These are phyloP conservation scores for Odontomyia ornata DNA, from an alignment of 2,888 invertebrate species.

Conservation along the genomic window DNA sequence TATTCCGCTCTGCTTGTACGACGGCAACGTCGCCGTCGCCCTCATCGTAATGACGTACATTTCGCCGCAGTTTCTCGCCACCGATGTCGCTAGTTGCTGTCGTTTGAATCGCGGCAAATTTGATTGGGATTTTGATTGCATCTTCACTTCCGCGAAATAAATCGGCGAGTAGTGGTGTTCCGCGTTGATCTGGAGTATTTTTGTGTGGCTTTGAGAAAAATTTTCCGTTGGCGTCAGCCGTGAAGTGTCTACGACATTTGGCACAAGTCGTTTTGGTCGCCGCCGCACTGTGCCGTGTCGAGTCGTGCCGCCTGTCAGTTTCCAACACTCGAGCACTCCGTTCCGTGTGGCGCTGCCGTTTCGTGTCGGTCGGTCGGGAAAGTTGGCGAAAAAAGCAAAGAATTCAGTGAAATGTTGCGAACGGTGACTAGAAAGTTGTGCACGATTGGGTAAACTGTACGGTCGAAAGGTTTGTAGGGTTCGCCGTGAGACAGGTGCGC, in stretches of 20 bases:
- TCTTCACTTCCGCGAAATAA: background rate
- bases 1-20: background rate
- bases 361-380: background rate
- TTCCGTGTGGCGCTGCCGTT: constrained; percentile 19
- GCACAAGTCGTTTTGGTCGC: background rate
- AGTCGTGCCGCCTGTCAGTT: constrained; percentile 27
- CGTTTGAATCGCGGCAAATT: background rate
- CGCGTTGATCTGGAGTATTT: too few relatives aligned
- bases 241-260: background rate
- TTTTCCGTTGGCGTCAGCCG: background rate
- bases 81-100: background rate
- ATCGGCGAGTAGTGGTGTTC: too few relatives aligned
- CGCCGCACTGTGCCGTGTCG: background rate
- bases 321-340: background rate
- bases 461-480: background rate
- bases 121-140: background rate
- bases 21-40: background rate
- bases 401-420: background rate
- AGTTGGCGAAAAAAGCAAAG: background rate
- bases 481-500: background rate
- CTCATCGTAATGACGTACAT: background rate
- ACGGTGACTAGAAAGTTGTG: background rate
- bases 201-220: background rate
- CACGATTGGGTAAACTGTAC: background rate
- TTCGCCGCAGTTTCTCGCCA: background rate